Base-by-base conservation (phyloP, 2,888 invertebrate species). In the Agriopis aurantiaria region DNA sequence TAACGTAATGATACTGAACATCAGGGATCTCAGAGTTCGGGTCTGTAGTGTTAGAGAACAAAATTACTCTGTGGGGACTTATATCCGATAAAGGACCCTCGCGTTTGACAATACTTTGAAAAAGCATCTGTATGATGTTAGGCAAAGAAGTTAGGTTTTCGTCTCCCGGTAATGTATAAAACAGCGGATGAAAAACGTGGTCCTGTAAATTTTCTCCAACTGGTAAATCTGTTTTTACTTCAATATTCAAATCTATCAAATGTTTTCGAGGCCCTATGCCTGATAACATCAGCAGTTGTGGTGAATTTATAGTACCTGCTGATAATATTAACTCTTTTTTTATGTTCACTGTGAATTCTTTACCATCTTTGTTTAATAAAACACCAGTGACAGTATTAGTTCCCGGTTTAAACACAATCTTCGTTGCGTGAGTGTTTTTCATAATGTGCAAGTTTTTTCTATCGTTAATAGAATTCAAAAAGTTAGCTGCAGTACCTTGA, bases 141-240 rank as follows among this genome's bases (percentile, higher is more conserved):
- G 84, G 65, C 55, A 89, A 68, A 4, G 88, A 81, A 48, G 33
- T 79, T 0, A 86, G 72, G 12, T 75, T 74, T 55, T 87, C 85
- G 3, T 83, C 77, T 14, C 80, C 81, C 46, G 85, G 87, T 53
- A 88, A 69, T 3, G 87, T 85, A 23, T 90, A 91, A 17, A 86
- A 83, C 4, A 91, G 43, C 0, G 93, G 93, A n/a, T 84, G 83
- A 56, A 86, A 90, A 0, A 91, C 79, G 79, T 95, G 95, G 75
- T 95, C 95, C 75, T 95, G 92, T 53, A 95, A 87, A 78, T 95
- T 95, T 75, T 89, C 81, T 1, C 95, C 95, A 0, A 95, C 95
- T 0, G 92, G 88, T n/a, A 93, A 86, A 76, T 95, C 91, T 23
- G 86, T 83, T 55, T 91, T 81, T 0, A 94, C 84, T 3, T 87